Evolutionary conservation across 2,797 vertebrate genomes (phyloP).

Genomic region (Myotis pilosus): DNA sequence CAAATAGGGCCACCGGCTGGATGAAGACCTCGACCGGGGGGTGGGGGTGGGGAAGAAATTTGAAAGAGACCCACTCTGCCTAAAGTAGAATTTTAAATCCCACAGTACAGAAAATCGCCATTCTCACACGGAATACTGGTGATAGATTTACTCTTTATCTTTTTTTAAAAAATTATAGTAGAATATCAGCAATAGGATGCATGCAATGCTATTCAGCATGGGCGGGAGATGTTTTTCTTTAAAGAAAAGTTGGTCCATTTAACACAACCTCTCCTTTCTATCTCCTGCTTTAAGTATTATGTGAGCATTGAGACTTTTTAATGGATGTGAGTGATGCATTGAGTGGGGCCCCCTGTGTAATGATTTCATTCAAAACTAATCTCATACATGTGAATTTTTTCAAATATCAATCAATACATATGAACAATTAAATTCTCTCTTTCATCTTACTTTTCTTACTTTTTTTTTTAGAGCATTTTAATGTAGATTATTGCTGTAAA

Average conservation of each 20-base stretch:
- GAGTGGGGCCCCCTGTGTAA: not conserved
- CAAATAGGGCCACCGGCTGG: constrained; percentile 33
- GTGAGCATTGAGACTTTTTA: not conserved
- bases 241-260: not conserved
- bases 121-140: not conserved
- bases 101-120: not conserved
- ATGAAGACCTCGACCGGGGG: constrained; percentile 16
- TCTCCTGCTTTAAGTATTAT: not conserved
- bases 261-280: not conserved
- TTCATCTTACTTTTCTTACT: not conserved
- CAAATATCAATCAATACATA: not conserved
- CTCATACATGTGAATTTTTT: rapidly evolving
- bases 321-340: not conserved
- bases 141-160: not conserved
- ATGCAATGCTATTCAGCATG: not conserved
- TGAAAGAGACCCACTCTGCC: not conserved
- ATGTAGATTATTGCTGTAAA: not conserved
- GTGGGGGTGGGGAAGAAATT: not conserved
- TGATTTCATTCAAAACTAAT: not conserved
- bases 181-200: not conserved
- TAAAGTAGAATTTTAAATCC: not conserved
- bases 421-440: not conserved
- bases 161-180: not conserved
- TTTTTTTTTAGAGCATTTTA: not conserved
- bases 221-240: not conserved